phyloP scores from a whole-genome alignment of 2,888 invertebrate species.

The Diarsia mendica region DNA sequence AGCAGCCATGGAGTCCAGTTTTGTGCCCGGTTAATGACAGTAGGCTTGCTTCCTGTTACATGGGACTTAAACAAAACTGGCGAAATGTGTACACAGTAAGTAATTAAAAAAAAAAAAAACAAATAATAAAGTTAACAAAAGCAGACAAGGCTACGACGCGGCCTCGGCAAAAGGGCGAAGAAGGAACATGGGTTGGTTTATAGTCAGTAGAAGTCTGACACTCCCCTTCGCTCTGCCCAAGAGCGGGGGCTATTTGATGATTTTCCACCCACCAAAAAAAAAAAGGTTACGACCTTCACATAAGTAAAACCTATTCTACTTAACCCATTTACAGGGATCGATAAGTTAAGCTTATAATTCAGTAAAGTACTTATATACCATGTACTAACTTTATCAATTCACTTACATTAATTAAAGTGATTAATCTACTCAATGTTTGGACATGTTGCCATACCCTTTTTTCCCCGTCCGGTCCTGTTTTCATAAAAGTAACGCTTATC shows the following conservation, averaged over 20 bases:
- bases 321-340: conserved; percentile 9
- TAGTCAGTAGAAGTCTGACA: too few species aligned
- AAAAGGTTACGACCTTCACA: not conserved
- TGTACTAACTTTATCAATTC: conserved; percentile 36
- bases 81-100: too few species aligned
- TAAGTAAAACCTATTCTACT: not conserved
- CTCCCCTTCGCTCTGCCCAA: too few species aligned
- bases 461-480: conserved; percentile 68
- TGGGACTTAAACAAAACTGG: too few species aligned
- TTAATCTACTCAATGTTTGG: conserved; percentile 60
- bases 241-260: too few species aligned
- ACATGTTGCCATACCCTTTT: conserved; percentile 66
- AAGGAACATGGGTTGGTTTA: too few species aligned
- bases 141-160: not conserved
- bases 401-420: conserved; percentile 59
- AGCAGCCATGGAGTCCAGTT: too few species aligned
- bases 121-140: not conserved
- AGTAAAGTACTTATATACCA: conserved; percentile 31
- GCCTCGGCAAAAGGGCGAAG: too few species aligned
- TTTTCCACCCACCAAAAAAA: too few species aligned
- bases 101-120: too few species aligned
- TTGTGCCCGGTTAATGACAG: too few species aligned
- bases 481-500: conserved; percentile 71
- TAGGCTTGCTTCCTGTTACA: too few species aligned
- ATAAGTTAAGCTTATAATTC: conserved; percentile 23